These are phyloP conservation scores for Enteromius radiatus DNA, from an alignment of 2,797 vertebrate genomes.

Conservation along the genomic window DNA sequence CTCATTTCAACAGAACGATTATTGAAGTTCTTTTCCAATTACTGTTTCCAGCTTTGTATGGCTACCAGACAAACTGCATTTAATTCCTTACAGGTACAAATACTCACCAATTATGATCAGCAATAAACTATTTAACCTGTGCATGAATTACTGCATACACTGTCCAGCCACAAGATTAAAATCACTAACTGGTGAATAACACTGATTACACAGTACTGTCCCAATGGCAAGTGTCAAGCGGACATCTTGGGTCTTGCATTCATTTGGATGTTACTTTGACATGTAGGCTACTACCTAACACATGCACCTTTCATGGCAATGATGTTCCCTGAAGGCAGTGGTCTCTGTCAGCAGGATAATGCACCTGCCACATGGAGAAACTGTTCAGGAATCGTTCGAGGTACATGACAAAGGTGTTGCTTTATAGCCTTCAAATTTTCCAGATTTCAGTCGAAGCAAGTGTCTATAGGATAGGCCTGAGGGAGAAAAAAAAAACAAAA, in stretches of 20 bases:
- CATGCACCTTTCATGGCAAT: neutral
- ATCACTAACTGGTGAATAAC: no score
- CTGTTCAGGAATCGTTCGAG: neutral
- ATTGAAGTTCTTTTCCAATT: neutral
- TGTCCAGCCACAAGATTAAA: neutral
- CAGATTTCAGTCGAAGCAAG: neutral
- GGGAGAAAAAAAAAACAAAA: no score
- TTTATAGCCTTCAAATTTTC: neutral
- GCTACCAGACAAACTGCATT: neutral
- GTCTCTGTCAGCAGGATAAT: neutral
- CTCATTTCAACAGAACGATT: neutral
- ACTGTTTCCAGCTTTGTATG: neutral
- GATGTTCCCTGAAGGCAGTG: neutral
- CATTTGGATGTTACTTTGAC: neutral
- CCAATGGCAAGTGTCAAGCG: no score
- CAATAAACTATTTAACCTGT: neutral
- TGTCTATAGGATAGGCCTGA: neutral
- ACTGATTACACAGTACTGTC: no score
- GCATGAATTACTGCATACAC: neutral
- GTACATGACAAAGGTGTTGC: neutral
- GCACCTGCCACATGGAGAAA: neutral
- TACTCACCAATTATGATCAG: neutral
- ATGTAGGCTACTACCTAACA: neutral
- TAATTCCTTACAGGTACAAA: neutral
- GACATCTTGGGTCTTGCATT: neutral